A percentile compares a stretch with the other conserved stretches of the same genome.
These are phyloP conservation scores for Andrena trimmerana DNA, from an alignment of 2,888 invertebrate genomes.

Conservation along the genomic window DNA sequence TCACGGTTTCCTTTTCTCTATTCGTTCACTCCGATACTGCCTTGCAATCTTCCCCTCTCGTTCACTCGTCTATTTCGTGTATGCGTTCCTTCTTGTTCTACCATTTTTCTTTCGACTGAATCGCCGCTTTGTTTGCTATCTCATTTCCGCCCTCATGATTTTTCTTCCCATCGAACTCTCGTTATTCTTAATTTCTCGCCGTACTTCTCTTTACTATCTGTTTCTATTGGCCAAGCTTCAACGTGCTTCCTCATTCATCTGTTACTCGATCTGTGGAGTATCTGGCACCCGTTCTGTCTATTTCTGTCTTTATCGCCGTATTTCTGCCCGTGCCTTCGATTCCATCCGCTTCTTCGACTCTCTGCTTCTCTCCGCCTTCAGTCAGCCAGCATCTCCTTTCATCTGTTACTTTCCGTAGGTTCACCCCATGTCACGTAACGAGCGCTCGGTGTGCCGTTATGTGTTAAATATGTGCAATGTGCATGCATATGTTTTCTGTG, in stretches of 20 bases:
- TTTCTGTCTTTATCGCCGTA: slow-evolving; percentile 13
- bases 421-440: slow-evolving; percentile 44
- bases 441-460: slow-evolving; percentile 46
- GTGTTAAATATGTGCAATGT: slow-evolving; percentile 33
- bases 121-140: not conserved
- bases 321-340: slow-evolving; percentile 11
- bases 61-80: slow-evolving; percentile 3
- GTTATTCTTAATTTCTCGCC: no score
- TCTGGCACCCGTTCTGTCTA: not conserved
- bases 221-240: no score
- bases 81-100: not conserved
- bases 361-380: not conserved
- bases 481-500: slow-evolving; percentile 41
- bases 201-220: no score
- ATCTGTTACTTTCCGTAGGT: slow-evolving; percentile 23
- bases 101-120: not conserved
- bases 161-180: not conserved
- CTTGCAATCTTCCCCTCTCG: not conserved
- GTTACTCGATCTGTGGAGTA: no score
- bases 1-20: slow-evolving; percentile 11
- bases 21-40: slow-evolving; percentile 20
- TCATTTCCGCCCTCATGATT: not conserved
- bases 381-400: not conserved
- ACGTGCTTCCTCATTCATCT: no score
- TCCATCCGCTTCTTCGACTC: slow-evolving; percentile 12